Evolutionary conservation across 2,113 vertebrate genomes (phyloP).

Genomic region (Heptranchias perlo): DNA sequence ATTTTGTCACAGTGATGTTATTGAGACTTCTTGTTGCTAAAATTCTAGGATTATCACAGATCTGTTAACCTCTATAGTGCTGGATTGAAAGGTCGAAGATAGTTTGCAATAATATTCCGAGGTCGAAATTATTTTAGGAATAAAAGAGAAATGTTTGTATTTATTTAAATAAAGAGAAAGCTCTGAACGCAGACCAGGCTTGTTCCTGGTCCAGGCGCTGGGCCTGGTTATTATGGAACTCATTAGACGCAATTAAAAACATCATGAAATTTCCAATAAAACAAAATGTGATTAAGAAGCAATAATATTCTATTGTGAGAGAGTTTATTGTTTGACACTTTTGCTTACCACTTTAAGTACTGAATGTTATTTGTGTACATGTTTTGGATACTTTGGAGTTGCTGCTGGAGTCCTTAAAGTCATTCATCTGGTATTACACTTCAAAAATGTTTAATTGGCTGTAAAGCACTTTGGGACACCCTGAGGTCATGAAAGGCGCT

Average conservation of each 20-base stretch:
- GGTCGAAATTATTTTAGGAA: background rate
- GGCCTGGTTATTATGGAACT: background rate
- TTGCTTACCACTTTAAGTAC: background rate
- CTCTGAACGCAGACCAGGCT: background rate
- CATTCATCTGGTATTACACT: background rate
- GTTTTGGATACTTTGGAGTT: background rate
- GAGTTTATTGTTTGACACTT: background rate
- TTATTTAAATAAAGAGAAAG: background rate
- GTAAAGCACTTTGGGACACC: no score
- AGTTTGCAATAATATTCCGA: background rate
- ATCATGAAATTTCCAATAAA: conserved; percentile 3
- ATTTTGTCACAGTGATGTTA: background rate
- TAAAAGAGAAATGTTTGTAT: background rate
- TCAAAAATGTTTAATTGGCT: no score
- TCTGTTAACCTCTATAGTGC: background rate
- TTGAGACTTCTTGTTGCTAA: background rate
- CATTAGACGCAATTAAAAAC: background rate
- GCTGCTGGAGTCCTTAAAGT: background rate
- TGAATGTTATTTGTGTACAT: background rate
- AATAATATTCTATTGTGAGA: background rate
- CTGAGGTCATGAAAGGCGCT: no score
- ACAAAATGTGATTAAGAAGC: background rate
- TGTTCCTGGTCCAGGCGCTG: background rate
- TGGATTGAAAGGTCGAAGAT: background rate
- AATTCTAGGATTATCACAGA: background rate